Percentiles rank a stretch among this genome's conserved stretches.
These are phyloP conservation scores for Clytia hemisphaerica DNA, from an alignment of 30 jellyfish, hydroid and myxozoan species.

Conservation along the genomic window DNA sequence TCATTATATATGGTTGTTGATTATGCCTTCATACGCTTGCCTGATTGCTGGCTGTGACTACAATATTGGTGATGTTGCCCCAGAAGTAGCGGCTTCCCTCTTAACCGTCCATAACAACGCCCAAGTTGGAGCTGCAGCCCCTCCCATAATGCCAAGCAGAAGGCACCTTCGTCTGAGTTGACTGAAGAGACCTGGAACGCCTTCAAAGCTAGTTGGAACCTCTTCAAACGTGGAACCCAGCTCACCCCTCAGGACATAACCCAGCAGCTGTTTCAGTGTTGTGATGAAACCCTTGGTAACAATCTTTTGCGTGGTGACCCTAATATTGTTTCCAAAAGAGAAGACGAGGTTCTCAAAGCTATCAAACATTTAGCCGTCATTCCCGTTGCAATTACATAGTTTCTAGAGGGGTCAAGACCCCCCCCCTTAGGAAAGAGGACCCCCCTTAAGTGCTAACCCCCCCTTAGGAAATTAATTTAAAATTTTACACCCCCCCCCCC, in stretches of 20 bases:
- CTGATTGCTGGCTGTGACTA: too few relatives aligned
- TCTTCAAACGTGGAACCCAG: constrained; percentile 2
- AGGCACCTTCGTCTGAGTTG: neutral
- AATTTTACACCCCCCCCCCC: too few relatives aligned
- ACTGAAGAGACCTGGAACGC: constrained; percentile 6
- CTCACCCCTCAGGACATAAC: neutral
- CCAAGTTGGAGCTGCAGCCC: constrained; percentile 13
- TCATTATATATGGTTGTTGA: too few relatives aligned
- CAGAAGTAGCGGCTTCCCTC: constrained; percentile 15
- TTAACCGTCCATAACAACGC: neutral
- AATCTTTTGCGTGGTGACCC: neutral
- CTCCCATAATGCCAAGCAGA: too few relatives aligned
- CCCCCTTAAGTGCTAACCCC: too few relatives aligned
- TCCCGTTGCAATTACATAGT: neutral
- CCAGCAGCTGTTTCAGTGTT: neutral
- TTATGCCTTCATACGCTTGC: too few relatives aligned
- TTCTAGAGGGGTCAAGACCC: too few relatives aligned
- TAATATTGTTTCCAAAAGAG: neutral
- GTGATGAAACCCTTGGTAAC: constrained; percentile 3
- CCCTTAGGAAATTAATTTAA: too few relatives aligned
- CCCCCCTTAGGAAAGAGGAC: too few relatives aligned
- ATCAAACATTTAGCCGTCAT: neutral
- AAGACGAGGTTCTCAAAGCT: neutral
- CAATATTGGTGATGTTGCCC: constrained; percentile 5
- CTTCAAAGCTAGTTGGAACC: neutral